Evolutionary conservation across 2,888 invertebrate species (phyloP).

Genomic region (Acanthosepion esculentum): DNA sequence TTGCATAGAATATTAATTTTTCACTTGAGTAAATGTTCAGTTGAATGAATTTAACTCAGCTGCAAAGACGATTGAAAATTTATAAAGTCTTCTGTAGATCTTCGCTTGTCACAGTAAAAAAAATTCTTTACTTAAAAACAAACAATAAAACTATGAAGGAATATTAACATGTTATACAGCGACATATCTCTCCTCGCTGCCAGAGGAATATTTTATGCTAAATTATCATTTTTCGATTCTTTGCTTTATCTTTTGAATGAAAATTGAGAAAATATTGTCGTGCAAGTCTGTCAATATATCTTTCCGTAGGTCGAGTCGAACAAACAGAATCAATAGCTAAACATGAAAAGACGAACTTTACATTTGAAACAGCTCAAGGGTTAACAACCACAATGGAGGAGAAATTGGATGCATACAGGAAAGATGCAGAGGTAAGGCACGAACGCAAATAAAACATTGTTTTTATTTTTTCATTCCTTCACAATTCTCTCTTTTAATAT

Average conservation of each 20-base stretch:
- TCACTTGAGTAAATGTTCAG: background rate
- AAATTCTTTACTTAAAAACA: background rate
- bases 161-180: background rate
- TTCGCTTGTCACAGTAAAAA: background rate
- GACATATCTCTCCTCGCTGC: background rate
- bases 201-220: background rate
- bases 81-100: background rate
- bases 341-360: conserved; percentile 13
- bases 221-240: background rate
- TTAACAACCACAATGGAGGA: background rate
- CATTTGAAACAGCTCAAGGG: background rate
- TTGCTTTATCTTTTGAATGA: background rate
- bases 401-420: background rate
- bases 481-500: background rate
- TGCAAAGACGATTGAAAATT: background rate
- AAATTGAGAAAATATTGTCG: background rate
- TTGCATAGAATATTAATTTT: background rate
- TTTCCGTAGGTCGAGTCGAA: background rate
- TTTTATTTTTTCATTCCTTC: background rate
- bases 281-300: conserved; percentile 9
- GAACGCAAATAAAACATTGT: background rate
- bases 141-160: background rate
- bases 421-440: background rate
- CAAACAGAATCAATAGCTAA: background rate
- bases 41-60: background rate